Evolutionary conservation across 2,113 vertebrate genomes (phyloP).

Genomic region (Pterophyllum scalare): DNA sequence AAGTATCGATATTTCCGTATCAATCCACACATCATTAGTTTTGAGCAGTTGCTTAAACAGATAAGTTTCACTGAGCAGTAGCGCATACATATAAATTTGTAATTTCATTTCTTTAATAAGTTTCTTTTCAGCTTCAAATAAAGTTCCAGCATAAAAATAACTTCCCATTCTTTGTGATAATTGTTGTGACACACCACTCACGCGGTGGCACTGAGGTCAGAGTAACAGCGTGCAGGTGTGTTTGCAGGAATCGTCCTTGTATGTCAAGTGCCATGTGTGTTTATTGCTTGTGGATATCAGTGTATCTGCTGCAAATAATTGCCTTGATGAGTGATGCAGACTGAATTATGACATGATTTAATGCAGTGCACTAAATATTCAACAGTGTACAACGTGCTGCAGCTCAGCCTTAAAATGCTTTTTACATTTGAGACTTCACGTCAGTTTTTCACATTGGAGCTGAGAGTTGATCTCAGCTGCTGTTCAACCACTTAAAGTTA

Average conservation of each 20-base stretch:
- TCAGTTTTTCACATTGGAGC: neutral
- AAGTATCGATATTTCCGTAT: no score
- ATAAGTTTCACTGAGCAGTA: neutral
- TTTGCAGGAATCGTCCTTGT: neutral
- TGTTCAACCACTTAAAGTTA: slow-evolving; percentile 38
- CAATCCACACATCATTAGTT: no score
- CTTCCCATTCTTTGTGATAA: neutral
- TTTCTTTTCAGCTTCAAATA: slow-evolving; percentile 21
- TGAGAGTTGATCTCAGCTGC: slow-evolving; percentile 19
- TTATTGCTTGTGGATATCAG: neutral
- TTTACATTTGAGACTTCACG: neutral
- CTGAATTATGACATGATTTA: neutral
- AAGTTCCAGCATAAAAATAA: slow-evolving; percentile 17
- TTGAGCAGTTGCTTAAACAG: neutral
- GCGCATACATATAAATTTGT: neutral
- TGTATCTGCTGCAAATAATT: neutral
- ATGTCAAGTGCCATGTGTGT: neutral
- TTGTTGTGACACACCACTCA: slow-evolving; percentile 5
- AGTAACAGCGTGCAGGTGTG: neutral
- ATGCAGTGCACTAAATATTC: neutral
- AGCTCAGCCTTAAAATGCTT: neutral
- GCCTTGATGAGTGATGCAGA: neutral
- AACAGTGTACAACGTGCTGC: neutral
- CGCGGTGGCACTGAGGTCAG: neutral
- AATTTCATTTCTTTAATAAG: neutral